Evolutionary conservation across 2,113 vertebrate species (phyloP).

Genomic region (Baryphthengus martii): DNA sequence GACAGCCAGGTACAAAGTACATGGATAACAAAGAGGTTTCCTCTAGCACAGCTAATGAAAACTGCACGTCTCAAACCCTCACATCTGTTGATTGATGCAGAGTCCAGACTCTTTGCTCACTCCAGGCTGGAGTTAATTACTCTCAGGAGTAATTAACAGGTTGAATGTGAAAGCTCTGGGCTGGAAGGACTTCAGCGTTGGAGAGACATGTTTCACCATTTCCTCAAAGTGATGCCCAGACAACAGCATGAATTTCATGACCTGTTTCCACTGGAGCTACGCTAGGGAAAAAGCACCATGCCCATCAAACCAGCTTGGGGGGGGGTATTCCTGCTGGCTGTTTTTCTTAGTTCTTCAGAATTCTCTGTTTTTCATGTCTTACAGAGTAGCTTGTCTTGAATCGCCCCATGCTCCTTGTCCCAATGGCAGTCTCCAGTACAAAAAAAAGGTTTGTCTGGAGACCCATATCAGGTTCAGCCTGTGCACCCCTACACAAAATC

Average conservation of each 20-base stretch:
- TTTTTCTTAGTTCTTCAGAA: not conserved
- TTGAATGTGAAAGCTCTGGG: constrained; percentile 1
- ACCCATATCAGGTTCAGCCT: not conserved
- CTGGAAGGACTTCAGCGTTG: not conserved
- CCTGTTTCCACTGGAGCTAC: not conserved
- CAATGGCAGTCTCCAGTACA: not conserved
- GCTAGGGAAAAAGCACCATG: not conserved
- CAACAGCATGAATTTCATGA: not conserved
- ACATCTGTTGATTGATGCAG: not conserved
- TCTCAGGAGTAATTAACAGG: not conserved
- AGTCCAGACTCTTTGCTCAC: not conserved
- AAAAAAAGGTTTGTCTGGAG: not conserved
- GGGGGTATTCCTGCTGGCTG: not conserved
- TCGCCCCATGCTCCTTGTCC: not conserved
- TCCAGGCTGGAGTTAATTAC: constrained; percentile 2
- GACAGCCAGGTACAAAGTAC: not conserved
- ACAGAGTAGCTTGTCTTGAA: not conserved
- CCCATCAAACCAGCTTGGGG: not conserved
- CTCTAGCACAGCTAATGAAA: not conserved
- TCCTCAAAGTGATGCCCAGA: not conserved
- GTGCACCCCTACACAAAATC: not conserved
- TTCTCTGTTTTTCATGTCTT: not conserved
- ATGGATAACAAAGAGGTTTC: not conserved
- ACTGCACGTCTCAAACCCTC: not conserved
- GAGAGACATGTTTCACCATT: not conserved